Evolutionary conservation across 2,797 vertebrate species (phyloP).

Genomic region (Sebastes miniatus): DNA sequence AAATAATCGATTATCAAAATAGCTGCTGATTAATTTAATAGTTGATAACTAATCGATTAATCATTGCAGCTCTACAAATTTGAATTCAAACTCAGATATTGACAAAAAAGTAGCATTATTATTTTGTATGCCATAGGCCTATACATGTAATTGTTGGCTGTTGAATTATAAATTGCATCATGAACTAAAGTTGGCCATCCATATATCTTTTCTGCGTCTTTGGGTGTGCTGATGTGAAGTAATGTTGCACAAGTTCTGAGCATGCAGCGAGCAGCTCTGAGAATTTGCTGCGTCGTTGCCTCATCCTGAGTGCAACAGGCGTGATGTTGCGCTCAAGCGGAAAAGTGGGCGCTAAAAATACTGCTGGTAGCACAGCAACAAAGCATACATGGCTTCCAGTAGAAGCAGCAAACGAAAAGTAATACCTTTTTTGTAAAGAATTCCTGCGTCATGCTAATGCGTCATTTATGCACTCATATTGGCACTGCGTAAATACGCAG

Average conservation of each 20-base stretch:
- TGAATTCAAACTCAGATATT: background rate
- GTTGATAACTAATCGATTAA: too few species aligned
- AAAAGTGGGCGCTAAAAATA: constrained; percentile 72
- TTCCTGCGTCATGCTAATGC: constrained; percentile 11
- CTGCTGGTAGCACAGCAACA: constrained; percentile 64
- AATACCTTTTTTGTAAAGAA: background rate
- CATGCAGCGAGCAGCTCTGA: constrained; percentile 10
- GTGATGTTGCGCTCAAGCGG: constrained; percentile 53
- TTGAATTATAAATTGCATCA: background rate
- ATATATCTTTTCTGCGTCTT: background rate
- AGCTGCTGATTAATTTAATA: too few species aligned
- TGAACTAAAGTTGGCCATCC: background rate
- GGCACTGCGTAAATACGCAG: background rate
- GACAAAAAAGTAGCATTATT: background rate
- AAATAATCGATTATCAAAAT: too few species aligned
- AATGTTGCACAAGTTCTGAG: constrained; percentile 54
- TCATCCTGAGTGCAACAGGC: constrained; percentile 43
- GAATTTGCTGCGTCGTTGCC: constrained; percentile 45
- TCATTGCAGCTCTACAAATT: background rate
- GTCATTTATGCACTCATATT: constrained; percentile 15
- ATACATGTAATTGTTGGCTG: background rate
- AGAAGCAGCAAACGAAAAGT: background rate
- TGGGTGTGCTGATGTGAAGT: constrained; percentile 37
- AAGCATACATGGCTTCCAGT: background rate
- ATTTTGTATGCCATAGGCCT: background rate